Evolutionary conservation across 2,113 vertebrate species (phyloP).

Genomic region (Epinephelus fuscoguttatus): DNA sequence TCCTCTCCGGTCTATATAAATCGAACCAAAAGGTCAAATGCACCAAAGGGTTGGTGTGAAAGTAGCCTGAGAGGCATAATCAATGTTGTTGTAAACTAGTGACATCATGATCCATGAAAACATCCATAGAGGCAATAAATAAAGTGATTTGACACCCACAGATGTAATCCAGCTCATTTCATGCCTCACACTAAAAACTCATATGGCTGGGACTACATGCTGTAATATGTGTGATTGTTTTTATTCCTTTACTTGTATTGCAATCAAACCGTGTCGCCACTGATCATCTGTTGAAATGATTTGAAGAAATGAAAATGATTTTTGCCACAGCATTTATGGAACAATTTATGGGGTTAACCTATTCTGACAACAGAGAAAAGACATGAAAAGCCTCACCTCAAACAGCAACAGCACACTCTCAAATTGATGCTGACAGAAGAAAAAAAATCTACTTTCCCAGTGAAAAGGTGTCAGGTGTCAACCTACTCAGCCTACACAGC

Average conservation of each 20-base stretch:
- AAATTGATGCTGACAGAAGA: slow-evolving; percentile 55
- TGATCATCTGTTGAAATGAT: not conserved
- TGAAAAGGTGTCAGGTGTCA: slow-evolving; percentile 55
- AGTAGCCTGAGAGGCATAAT: not conserved
- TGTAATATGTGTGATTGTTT: not conserved
- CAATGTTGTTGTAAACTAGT: not conserved
- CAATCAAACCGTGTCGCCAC: not conserved
- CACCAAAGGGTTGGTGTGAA: not conserved
- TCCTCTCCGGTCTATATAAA: not conserved
- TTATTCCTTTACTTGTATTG: not conserved
- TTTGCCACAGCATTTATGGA: not conserved
- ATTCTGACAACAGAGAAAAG: slow-evolving; percentile 30
- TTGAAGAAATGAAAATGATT: not conserved
- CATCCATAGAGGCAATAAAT: not conserved
- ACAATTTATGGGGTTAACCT: slow-evolving; percentile 7
- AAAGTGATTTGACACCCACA: not conserved
- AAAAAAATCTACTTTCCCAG: slow-evolving; percentile 37
- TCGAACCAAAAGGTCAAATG: not conserved
- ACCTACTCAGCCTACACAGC: slow-evolving; percentile 44
- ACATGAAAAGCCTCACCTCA: slow-evolving; percentile 34
- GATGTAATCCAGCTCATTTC: not conserved
- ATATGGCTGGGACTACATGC: not conserved
- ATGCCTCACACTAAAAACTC: not conserved
- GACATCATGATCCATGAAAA: not conserved
- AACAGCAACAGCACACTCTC: slow-evolving; percentile 5